A percentile compares a stretch with the other conserved stretches of the same genome.
Conservation (phyloP, 1,140 invertebrate species). For the Drosophila insularis region DNA sequence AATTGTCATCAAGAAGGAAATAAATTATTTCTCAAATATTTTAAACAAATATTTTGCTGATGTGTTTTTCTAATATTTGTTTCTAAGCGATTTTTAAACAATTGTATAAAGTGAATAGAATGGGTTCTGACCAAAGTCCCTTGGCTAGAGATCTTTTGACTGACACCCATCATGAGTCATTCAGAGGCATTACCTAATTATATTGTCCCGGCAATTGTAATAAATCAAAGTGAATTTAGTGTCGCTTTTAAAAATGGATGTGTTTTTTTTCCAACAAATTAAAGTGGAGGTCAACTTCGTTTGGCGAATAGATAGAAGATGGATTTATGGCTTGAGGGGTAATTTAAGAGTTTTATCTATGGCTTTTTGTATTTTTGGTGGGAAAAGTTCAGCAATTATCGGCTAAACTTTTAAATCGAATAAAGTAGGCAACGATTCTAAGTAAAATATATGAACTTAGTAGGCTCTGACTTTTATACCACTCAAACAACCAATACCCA, state of each 20-base stretch:
- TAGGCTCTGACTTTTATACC: neutral
- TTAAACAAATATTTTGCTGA: no score
- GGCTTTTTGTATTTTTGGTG: neutral
- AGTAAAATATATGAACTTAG: neutral
- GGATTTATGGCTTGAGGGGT: neutral
- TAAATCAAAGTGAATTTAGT: conserved; percentile 10
- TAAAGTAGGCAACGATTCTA: neutral
- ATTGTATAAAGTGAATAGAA: no score
- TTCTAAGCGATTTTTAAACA: no score
- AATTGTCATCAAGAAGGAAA: neutral
- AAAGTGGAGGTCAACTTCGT: neutral
- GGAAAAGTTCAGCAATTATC: neutral
- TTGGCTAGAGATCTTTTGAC: neutral
- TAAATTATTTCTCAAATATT: no score
- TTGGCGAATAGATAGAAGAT: neutral
- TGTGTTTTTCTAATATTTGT: no score
- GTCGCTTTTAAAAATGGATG: conserved; percentile 6
- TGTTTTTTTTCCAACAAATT: neutral
- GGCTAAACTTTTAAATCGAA: neutral
- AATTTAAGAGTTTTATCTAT: conserved; percentile 9
- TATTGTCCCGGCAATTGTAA: neutral
- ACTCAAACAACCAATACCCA: neutral
- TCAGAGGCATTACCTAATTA: neutral
- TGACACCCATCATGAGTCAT: neutral
- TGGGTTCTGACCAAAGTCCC: no score